Base-by-base conservation (phyloP, 2,113 vertebrate genomes). In the Limanda limanda region DNA sequence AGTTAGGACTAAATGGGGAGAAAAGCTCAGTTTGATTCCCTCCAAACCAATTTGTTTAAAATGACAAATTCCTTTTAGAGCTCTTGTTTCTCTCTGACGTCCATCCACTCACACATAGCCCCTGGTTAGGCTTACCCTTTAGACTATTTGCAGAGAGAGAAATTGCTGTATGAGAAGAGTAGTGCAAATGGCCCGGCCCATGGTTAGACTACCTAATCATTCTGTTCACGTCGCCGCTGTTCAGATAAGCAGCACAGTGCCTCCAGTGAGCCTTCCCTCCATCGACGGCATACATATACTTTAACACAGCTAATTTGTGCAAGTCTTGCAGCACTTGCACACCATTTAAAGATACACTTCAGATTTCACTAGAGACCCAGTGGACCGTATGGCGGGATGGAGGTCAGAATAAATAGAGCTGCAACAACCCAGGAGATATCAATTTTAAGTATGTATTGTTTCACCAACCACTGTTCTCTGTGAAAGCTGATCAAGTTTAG, bases 231-330 rank as follows among this genome's bases (percentile, higher is more conserved):
- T 92, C 80, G 67, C 66, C 75, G 31, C 83, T 79, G 89, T 88
- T 91, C 92, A 92, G 90, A 94, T 94, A 93, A 94, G 92, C 90
- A 91, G 84, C 85, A 35, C 78, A 64, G 87, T 77, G 90, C 92
- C 90, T 92, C 85, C 90, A 88, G 90, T 91, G 90, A 92, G 89
- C 85, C 82, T 82, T 82, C 75, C 85, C 89, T 82, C 88, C 76
- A 82, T 88, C 86, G 62, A 79, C 62, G 42, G 81, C 88, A 81
- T 81, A 86, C 88, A 84, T 88, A 87, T 76, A 84, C 84, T 87
- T 90, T 91, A 88, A 87, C 79, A 76, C 87, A 81, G 90, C 88
- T 94, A 87, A 95, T 93, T 93, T 90, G 91, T 82, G 88, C 78
- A 67, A 87, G 84, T 89, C 86, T 89, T 87, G 87, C 86, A 82